phyloP scores from a whole-genome alignment of 2,888 invertebrate species.

The Pristionchus maxplancki region DNA sequence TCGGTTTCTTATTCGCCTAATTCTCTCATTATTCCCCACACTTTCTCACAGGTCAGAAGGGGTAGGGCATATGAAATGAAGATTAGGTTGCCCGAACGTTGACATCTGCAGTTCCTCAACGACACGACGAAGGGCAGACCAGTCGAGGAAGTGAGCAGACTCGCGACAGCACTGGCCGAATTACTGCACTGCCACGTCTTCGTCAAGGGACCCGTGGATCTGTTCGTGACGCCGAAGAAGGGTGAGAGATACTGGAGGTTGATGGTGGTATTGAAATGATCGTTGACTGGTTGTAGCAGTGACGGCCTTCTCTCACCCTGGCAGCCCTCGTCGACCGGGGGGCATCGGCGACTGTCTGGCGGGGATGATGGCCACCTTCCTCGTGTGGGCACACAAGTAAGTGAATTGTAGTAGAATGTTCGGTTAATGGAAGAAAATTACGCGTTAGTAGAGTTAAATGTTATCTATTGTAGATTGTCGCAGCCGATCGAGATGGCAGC shows the following conservation, averaged over 20 bases:
- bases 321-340: conserved; percentile 91
- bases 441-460: background rate
- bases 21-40: no score
- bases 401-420: background rate
- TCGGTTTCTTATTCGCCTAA: no score
- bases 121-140: background rate
- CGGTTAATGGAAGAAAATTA: background rate
- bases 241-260: background rate
- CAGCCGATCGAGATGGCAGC: background rate
- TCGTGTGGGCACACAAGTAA: conserved; percentile 77
- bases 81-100: no score
- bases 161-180: background rate
- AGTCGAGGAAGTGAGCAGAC: background rate
- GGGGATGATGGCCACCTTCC: conserved; percentile 89
- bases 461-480: background rate
- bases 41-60: background rate
- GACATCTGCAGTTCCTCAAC: conserved; percentile 32
- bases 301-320: background rate
- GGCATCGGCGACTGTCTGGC: conserved; percentile 96
- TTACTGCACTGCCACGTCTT: background rate
- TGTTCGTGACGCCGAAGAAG: conserved; percentile 22
- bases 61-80: no score
- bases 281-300: no score
- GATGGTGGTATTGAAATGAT: no score
- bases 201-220: background rate